Evolutionary conservation across 2,113 vertebrate species (phyloP).

Genomic region (Crotalus tigris): DNA sequence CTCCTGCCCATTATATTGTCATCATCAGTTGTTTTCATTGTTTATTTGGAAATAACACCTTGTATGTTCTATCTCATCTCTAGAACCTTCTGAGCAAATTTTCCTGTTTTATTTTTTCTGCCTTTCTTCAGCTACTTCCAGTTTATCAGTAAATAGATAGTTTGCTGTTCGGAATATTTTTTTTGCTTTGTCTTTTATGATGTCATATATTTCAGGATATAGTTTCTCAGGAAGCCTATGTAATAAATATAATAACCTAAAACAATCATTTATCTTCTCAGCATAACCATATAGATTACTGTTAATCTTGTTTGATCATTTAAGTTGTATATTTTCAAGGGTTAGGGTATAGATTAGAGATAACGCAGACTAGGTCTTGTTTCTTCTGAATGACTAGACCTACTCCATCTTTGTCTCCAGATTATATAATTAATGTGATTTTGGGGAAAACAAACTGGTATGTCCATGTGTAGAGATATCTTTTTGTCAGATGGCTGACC

Average conservation of each 20-base stretch:
- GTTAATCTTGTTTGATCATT: neutral
- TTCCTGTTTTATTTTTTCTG: neutral
- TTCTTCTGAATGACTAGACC: neutral
- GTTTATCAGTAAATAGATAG: neutral
- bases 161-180: neutral
- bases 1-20: neutral
- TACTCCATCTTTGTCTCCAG: neutral
- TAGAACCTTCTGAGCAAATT: neutral
- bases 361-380: neutral
- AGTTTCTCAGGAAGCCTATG: neutral
- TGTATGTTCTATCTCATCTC: neutral
- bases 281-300: neutral
- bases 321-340: neutral
- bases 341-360: neutral
- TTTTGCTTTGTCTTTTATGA: neutral
- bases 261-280: neutral
- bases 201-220: neutral
- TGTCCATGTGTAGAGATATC: neutral
- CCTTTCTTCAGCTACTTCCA: neutral
- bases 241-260: neutral
- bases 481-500: neutral
- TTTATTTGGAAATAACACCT: neutral
- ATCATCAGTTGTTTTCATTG: neutral
- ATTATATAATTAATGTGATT: neutral
- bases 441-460: neutral